Evolutionary conservation across 1,140 invertebrate genomes (phyloP).

Genomic region (Pissodes strobi): DNA sequence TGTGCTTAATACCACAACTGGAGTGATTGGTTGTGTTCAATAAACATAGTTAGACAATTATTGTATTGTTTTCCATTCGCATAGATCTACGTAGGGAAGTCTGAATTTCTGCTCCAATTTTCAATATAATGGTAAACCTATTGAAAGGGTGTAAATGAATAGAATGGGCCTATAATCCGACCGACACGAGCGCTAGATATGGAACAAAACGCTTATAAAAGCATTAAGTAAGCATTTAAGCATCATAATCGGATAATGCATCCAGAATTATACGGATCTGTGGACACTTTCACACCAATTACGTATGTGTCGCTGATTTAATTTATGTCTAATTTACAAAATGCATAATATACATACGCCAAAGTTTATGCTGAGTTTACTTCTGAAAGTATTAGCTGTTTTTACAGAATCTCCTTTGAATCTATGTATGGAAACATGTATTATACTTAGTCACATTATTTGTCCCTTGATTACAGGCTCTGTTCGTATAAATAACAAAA

Average conservation of each 20-base stretch:
- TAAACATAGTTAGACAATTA: slow-evolving; percentile 4
- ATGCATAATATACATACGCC: slow-evolving; percentile 30
- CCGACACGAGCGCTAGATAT: slow-evolving; percentile 31
- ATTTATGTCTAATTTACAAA: slow-evolving; percentile 36
- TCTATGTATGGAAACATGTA: too few species aligned
- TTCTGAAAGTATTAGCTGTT: slow-evolving; percentile 25
- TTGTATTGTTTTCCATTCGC: slow-evolving; percentile 17
- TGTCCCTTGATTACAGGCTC: too few species aligned
- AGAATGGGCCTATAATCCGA: slow-evolving; percentile 29
- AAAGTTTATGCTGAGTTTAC: slow-evolving; percentile 26
- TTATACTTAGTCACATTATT: too few species aligned
- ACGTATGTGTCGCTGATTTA: slow-evolving; percentile 35
- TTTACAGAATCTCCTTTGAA: neutral
- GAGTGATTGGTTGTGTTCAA: neutral
- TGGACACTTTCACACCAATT: slow-evolving; percentile 37
- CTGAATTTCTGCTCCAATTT: slow-evolving; percentile 31
- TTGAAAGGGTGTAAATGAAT: slow-evolving; percentile 35
- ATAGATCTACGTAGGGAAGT: slow-evolving; percentile 13
- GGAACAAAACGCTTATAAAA: slow-evolving; percentile 36
- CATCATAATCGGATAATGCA: slow-evolving; percentile 37
- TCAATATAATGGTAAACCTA: slow-evolving; percentile 27
- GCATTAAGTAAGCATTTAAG: slow-evolving; percentile 37
- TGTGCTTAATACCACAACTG: neutral
- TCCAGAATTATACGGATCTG: slow-evolving; percentile 33
- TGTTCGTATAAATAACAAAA: too few species aligned